phyloP scores from a whole-genome alignment of 2,113 vertebrate species.

The Oncorhynchus kisutch region DNA sequence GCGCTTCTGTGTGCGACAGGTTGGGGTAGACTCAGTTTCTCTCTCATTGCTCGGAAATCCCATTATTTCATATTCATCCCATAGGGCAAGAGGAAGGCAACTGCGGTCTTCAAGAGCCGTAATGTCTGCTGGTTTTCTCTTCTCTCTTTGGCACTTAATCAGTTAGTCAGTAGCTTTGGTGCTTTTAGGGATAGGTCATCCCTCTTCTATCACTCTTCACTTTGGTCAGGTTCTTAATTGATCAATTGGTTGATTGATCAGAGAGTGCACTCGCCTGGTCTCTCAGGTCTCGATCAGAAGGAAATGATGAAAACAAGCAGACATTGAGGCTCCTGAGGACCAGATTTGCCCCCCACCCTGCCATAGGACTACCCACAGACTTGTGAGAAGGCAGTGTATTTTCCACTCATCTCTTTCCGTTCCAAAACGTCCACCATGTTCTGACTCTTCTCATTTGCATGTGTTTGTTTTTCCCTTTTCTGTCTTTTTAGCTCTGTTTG shows the following conservation, averaged over 20 bases:
- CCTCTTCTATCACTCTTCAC: conserved; percentile 25
- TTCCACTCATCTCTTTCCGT: conserved; percentile 27
- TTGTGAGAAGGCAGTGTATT: conserved; percentile 74
- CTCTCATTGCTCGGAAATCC: conserved; percentile 49
- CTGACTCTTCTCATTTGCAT: conserved; percentile 54
- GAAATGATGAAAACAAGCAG: too few species aligned
- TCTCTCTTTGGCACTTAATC: too few species aligned
- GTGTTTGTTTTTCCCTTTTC: conserved; percentile 19
- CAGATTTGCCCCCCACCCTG: conserved; percentile 41
- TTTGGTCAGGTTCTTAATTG: not conserved
- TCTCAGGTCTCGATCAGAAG: too few species aligned
- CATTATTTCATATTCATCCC: not conserved
- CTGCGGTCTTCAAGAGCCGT: too few species aligned
- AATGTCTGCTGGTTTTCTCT: conserved; percentile 14
- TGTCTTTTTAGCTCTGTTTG: conserved; percentile 16
- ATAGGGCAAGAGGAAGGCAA: too few species aligned
- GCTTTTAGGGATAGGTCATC: too few species aligned
- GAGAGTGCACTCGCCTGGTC: too few species aligned
- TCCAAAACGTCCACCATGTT: conserved; percentile 23
- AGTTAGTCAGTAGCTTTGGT: too few species aligned
- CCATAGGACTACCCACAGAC: conserved; percentile 33
- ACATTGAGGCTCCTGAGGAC: too few species aligned
- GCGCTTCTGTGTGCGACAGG: conserved; percentile 75
- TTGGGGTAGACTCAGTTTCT: conserved; percentile 66
- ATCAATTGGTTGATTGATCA: too few species aligned